Evolutionary conservation across 2,888 invertebrate species (phyloP).

Genomic region (Pachliopta kotzebuea): DNA sequence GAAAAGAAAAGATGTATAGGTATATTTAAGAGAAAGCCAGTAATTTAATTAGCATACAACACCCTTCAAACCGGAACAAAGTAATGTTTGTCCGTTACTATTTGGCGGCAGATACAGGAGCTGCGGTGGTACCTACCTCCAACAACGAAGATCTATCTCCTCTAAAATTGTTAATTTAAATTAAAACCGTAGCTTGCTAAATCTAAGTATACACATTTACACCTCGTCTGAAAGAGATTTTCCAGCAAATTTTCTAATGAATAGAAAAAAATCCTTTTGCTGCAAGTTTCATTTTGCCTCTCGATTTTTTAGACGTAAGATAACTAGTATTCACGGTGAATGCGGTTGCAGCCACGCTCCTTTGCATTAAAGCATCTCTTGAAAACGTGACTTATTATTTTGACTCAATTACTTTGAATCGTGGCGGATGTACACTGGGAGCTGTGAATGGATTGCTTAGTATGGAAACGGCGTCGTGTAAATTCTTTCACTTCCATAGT

Average conservation of each 20-base stretch:
- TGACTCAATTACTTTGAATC: slow-evolving; percentile 9
- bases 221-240: neutral
- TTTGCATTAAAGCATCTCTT: slow-evolving; percentile 24
- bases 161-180: neutral
- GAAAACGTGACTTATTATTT: slow-evolving; percentile 23
- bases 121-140: no score
- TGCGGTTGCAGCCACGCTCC: slow-evolving; percentile 18
- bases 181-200: neutral
- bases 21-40: no score
- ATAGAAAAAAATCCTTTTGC: slow-evolving; percentile 16
- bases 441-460: slow-evolving; percentile 1
- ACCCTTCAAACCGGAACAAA: no score
- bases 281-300: slow-evolving; percentile 1
- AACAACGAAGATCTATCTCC: no score
- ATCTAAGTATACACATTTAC: neutral
- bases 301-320: slow-evolving; percentile 7
- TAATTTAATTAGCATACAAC: no score
- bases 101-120: no score
- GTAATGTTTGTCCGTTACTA: no score
- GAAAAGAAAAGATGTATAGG: no score
- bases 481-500: neutral
- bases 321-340: slow-evolving; percentile 17
- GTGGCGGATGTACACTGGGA: neutral
- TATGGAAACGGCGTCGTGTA: neutral
- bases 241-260: slow-evolving; percentile 37